These are phyloP conservation scores for Ciona savignyi DNA, from an alignment of 23 tunicate species.

Conservation along the genomic window DNA sequence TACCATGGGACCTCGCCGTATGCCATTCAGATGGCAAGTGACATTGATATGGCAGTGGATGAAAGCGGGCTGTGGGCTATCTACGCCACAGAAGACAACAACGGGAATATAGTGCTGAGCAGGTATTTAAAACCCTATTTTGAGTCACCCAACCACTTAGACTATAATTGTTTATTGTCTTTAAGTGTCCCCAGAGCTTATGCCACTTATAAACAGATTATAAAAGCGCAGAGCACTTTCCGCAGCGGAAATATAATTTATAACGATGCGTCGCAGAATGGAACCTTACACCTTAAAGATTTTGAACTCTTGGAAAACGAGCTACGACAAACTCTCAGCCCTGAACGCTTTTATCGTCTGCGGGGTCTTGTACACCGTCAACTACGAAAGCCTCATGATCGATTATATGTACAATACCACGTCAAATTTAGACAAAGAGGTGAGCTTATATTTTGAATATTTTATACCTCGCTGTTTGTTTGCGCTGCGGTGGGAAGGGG, in stretches of 20 bases:
- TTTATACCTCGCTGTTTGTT: not conserved
- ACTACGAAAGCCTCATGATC: conserved; percentile 55
- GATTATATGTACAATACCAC: conserved; percentile 92
- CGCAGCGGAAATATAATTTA: not conserved
- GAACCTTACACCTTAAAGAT: conserved; percentile 45
- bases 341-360: conserved; percentile 94
- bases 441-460: conserved; percentile 17
- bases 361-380: conserved; percentile 82
- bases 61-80: conserved; percentile 97
- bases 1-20: conserved; percentile 93
- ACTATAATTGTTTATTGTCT: not conserved
- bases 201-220: not conserved
- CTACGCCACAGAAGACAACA: conserved; percentile 92
- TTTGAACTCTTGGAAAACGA: conserved; percentile 64
- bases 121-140: conserved; percentile 18
- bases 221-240: not conserved
- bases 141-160: conserved; percentile 1
- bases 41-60: conserved; percentile 95
- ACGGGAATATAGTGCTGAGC: conserved; percentile 92
- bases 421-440: conserved; percentile 43
- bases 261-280: conserved; percentile 33
- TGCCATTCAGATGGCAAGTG: conserved; percentile 44
- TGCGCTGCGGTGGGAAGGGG: not conserved
- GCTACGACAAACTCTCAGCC: conserved; percentile 80
- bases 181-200: not conserved